Evolutionary conservation across 2,113 vertebrate genomes (phyloP).

Genomic region (Scomber japonicus): DNA sequence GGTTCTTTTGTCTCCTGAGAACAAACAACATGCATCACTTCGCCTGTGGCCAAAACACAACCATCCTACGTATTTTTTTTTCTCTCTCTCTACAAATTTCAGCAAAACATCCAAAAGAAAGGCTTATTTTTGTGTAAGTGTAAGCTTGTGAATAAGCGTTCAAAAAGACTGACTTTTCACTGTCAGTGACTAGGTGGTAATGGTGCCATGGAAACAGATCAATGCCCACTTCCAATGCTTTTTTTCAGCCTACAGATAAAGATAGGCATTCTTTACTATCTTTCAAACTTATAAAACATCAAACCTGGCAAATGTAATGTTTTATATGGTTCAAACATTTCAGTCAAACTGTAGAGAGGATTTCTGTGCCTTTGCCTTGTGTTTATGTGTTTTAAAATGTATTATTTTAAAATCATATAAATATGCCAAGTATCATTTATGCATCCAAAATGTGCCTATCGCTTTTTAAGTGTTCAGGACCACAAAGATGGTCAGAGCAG

Average conservation of each 20-base stretch:
- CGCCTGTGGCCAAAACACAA: slow-evolving; percentile 53
- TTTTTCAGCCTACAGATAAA: slow-evolving; percentile 49
- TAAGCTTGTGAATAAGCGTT: slow-evolving; percentile 18
- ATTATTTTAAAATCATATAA: too few relatives aligned
- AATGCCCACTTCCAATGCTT: slow-evolving; percentile 59
- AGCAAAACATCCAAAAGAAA: slow-evolving; percentile 12
- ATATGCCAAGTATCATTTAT: neutral
- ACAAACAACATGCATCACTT: slow-evolving; percentile 30
- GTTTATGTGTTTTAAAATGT: too few relatives aligned
- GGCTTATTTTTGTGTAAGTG: slow-evolving; percentile 34
- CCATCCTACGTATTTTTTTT: slow-evolving; percentile 12
- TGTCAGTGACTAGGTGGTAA: slow-evolving; percentile 79
- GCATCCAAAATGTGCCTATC: neutral
- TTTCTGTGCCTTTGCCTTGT: neutral
- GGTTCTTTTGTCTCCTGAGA: slow-evolving; percentile 49
- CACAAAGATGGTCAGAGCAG: too few relatives aligned
- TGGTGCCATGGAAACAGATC: slow-evolving; percentile 73
- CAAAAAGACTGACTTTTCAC: slow-evolving; percentile 72
- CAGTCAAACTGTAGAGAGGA: neutral
- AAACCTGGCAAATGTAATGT: neutral
- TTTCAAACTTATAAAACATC: slow-evolving; percentile 54
- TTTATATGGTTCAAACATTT: neutral
- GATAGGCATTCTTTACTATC: slow-evolving; percentile 24
- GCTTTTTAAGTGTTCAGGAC: neutral
- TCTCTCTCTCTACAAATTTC: slow-evolving; percentile 7